A percentile compares a stretch with the other conserved stretches of the same genome.
Conservation (phyloP, 2,113 vertebrate species). For the Nettapus auritus region DNA sequence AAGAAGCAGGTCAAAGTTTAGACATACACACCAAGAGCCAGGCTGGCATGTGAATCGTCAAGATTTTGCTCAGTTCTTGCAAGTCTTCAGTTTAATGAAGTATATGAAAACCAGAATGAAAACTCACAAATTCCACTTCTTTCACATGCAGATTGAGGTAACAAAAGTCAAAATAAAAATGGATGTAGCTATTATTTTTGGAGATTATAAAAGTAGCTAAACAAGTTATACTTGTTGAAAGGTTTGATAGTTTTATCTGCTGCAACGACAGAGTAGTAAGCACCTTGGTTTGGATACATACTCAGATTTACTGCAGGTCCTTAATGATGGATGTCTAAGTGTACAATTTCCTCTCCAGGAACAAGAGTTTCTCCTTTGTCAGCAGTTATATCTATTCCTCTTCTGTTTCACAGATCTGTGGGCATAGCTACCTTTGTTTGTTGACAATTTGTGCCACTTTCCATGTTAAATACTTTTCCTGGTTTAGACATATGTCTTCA, state of each 20-base stretch:
- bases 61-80: neutral
- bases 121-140: neutral
- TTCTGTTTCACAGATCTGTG: neutral
- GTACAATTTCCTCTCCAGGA: neutral
- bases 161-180: slow-evolving; percentile 23
- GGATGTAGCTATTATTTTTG: neutral
- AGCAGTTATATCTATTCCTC: neutral
- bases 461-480: neutral
- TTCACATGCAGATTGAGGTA: neutral
- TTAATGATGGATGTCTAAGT: neutral
- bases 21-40: neutral
- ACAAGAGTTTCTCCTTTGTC: neutral
- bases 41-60: neutral
- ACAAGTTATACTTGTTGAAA: neutral
- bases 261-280: neutral
- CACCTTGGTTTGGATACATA: neutral
- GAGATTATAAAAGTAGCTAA: neutral
- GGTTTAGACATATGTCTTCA: neutral
- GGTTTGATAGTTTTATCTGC: neutral
- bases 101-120: neutral
- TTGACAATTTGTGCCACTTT: neutral
- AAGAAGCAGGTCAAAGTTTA: neutral
- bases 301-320: neutral
- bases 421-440: neutral
- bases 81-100: neutral